Base-by-base conservation (phyloP, 2,113 vertebrate species). In the Aspidoscelis tigris region DNA sequence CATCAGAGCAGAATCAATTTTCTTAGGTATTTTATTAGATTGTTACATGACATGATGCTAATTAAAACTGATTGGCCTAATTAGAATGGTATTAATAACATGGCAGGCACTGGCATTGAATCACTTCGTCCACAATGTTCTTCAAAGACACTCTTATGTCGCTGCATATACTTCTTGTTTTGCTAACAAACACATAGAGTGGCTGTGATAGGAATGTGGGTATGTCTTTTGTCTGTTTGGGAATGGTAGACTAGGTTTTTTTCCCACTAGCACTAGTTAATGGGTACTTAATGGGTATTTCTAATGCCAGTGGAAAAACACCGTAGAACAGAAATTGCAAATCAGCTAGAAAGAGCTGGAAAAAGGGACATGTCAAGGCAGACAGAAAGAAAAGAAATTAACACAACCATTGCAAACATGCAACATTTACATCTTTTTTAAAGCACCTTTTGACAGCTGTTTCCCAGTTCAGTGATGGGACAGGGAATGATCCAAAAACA, bases 51-150 rank as follows among this genome's bases (percentile, higher is more conserved):
- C 92, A 94, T 87, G 75, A 65, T 78, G 83, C 93, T 95, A 96
- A 96, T 96, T 96, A 96, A 93, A 96, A 95, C 86, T 83, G 95
- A 96, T 94, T 73, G 33, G 89, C 83, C 93, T 95, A 96, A 96
- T 96, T 94, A 95, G 85, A 94, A 89, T 83, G 76, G 85, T 92
- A 93, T 95, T 95, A 93, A 94, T 94, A 95, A 89, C 78, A 68
- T 39, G 84, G 88, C 82, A 92, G 89, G 73, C 73, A 91, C 72
- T 83, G 85, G 85, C 80, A 93, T 81, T 90, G 44, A 83, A 90
- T 65, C 1, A 1, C 82, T 87, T 77, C 26, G 86, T n/a, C 74
- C 24, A 2, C 16, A 84, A 80, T 11, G 24, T 53, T 70, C 88
- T 84, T n/a, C 22, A 5, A 81, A 89, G 86, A 33, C 1, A 14